Evolutionary conservation across 2,113 vertebrate species (phyloP).

Genomic region (Notothenia rossii): DNA sequence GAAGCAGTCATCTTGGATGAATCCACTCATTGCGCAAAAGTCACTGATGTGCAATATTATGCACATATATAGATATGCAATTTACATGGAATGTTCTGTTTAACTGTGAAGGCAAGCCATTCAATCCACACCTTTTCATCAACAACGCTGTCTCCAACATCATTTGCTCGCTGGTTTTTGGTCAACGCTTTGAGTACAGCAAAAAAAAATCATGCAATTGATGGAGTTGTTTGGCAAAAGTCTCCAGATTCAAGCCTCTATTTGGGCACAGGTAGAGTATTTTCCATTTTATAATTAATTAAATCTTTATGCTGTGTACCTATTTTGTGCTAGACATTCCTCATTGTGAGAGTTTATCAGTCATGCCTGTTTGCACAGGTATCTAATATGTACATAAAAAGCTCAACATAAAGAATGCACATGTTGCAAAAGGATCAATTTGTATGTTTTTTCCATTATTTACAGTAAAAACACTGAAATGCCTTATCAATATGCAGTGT

Average conservation of each 20-base stretch:
- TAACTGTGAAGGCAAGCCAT: slow-evolving; percentile 9
- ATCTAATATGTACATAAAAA: too few relatives aligned
- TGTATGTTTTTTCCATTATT: too few relatives aligned
- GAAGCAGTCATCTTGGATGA: not conserved
- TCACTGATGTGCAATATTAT: not conserved
- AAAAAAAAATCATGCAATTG: slow-evolving; percentile 78
- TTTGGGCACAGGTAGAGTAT: slow-evolving; percentile 74
- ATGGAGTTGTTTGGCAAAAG: slow-evolving; percentile 74
- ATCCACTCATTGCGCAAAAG: not conserved
- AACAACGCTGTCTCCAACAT: slow-evolving; percentile 83
- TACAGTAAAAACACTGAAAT: not conserved
- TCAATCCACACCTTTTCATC: slow-evolving; percentile 82
- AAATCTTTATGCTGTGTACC: not conserved
- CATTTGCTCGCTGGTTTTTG: slow-evolving; percentile 86
- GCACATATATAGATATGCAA: not conserved
- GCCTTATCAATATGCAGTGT: too few relatives aligned
- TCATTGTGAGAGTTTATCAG: not conserved
- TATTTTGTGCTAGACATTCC: not conserved
- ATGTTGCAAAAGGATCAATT: too few relatives aligned
- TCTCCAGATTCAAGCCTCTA: slow-evolving; percentile 39
- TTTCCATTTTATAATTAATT: not conserved
- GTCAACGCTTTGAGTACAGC: slow-evolving; percentile 83
- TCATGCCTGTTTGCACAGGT: not conserved
- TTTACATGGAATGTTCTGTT: not conserved
- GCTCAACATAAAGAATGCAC: too few relatives aligned